Conservation (phyloP, 37 sponge, comb jelly and placozoan genomes). For the Haliclona indistincta region DNA sequence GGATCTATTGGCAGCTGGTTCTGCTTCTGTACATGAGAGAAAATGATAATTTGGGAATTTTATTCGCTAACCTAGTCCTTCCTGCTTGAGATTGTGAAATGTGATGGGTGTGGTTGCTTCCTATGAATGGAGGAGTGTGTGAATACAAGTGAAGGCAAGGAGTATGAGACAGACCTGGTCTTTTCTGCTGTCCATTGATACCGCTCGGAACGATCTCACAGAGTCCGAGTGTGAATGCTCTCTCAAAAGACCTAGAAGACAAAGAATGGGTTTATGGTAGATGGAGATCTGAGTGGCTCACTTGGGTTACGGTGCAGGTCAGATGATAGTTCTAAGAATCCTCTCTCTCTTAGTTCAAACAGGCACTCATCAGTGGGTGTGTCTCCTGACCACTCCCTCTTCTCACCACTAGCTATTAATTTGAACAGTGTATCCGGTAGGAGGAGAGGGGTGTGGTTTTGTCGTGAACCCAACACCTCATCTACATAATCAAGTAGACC, state of each 20-base stretch:
- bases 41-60: too few relatives aligned
- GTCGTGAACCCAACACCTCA: constrained; percentile 14
- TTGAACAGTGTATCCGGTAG: constrained; percentile 36
- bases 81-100: constrained; percentile 1
- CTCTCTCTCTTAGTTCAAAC: constrained; percentile 31
- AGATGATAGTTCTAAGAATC: constrained; percentile 4
- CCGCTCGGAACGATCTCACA: neutral
- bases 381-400: neutral
- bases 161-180: neutral
- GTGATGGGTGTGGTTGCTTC: constrained; percentile 4
- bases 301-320: constrained; percentile 28
- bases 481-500: constrained; percentile 18
- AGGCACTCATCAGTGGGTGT: neutral
- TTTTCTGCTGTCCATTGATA: neutral
- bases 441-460: neutral
- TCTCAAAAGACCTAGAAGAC: constrained; percentile 1
- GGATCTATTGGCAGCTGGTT: too few relatives aligned
- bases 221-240: neutral
- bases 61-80: neutral
- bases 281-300: constrained; percentile 26
- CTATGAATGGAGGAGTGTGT: neutral
- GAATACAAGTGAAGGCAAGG: neutral
- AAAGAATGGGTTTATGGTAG: constrained; percentile 12
- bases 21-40: too few relatives aligned
- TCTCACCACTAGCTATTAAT: constrained; percentile 1